Conservation (phyloP, 2,888 invertebrate species). For the Ormyrus nitidulus region DNA sequence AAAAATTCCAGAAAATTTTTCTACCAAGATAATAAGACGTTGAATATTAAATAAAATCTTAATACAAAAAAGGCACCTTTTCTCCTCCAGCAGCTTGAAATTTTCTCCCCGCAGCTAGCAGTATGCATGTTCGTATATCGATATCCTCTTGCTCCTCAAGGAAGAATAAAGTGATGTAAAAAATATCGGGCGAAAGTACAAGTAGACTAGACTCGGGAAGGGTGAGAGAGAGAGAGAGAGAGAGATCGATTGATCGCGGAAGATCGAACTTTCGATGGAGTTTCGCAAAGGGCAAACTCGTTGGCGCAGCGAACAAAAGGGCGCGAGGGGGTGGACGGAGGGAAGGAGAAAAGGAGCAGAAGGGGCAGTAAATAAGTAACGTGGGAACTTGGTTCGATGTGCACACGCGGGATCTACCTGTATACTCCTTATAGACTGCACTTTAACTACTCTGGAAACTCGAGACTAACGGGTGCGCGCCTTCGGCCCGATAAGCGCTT, state of each 20-base stretch:
- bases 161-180: neutral
- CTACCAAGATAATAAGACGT: too few relatives aligned
- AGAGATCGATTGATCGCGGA: slow-evolving; percentile 30
- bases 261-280: slow-evolving; percentile 36
- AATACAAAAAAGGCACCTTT: too few relatives aligned
- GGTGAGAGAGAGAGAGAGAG: neutral
- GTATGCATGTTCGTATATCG: too few relatives aligned
- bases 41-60: too few relatives aligned
- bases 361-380: slow-evolving; percentile 54
- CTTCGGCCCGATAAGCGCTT: slow-evolving; percentile 40
- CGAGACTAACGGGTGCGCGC: slow-evolving; percentile 37
- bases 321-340: neutral
- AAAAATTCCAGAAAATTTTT: too few relatives aligned
- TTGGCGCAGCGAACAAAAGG: neutral
- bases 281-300: slow-evolving; percentile 5
- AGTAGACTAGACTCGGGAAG: neutral
- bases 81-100: too few relatives aligned
- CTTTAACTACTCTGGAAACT: slow-evolving; percentile 55
- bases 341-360: neutral
- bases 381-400: slow-evolving; percentile 51
- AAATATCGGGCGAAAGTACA: neutral
- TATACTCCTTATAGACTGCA: slow-evolving; percentile 54
- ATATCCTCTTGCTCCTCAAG: neutral
- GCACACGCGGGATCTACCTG: slow-evolving; percentile 40
- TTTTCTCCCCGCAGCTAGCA: too few relatives aligned